phyloP scores from a whole-genome alignment of 1,140 invertebrate species.

The Ceratitis capitata region DNA sequence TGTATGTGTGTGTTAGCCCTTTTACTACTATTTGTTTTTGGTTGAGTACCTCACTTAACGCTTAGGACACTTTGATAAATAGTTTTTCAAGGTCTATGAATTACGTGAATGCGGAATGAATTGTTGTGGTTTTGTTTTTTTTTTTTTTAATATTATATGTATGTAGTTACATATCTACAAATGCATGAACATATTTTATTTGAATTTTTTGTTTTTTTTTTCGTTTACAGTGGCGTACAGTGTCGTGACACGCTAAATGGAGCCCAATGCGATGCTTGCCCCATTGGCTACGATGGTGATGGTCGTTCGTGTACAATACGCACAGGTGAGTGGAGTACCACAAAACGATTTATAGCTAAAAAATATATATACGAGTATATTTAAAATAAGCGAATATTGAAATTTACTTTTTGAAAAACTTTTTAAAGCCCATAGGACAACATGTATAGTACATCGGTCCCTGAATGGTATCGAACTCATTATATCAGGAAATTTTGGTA shows the following conservation, averaged over 20 bases:
- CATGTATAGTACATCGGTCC: too few species aligned
- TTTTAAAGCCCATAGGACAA: too few species aligned
- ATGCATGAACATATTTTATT: slow-evolving; percentile 40
- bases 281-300: slow-evolving; percentile 83
- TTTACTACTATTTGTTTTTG: not conserved
- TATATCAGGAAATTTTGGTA: too few species aligned
- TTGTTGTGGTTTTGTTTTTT: slow-evolving; percentile 41
- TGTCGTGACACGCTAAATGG: slow-evolving; percentile 80
- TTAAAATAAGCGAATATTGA: too few species aligned
- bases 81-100: slow-evolving; percentile 21
- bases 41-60: slow-evolving; percentile 3
- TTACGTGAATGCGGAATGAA: not conserved
- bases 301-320: slow-evolving; percentile 77
- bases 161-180: slow-evolving; percentile 43
- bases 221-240: slow-evolving; percentile 72
- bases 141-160: too few species aligned
- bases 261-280: slow-evolving; percentile 85
- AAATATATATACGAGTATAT: too few species aligned
- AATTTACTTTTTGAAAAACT: too few species aligned
- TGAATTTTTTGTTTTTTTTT: slow-evolving; percentile 35
- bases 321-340: not conserved
- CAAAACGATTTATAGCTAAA: too few species aligned
- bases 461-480: too few species aligned
- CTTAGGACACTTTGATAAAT: slow-evolving; percentile 7
- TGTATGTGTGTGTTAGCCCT: not conserved